phyloP scores from a whole-genome alignment of 2,797 vertebrate species.

The Sebastolobus altivelis region DNA sequence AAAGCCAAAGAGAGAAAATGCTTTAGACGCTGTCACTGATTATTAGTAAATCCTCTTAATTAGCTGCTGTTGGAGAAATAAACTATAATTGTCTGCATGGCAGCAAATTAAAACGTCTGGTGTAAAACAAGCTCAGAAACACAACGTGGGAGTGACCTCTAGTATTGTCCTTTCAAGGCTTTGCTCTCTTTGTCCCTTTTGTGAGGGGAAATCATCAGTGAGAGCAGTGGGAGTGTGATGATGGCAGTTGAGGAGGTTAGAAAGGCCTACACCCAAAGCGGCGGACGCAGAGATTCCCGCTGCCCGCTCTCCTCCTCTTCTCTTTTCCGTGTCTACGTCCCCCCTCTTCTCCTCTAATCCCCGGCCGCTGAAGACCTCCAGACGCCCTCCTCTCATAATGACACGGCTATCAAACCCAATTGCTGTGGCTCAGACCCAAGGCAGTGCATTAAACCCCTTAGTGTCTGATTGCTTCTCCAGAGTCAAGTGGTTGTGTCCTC shows the following conservation, averaged over 20 bases:
- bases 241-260: constrained; percentile 70
- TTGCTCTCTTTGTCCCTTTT: constrained; percentile 57
- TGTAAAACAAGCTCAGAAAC: constrained; percentile 65
- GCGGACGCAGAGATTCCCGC: constrained; percentile 55
- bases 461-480: constrained; percentile 88
- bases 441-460: constrained; percentile 87
- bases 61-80: constrained; percentile 65
- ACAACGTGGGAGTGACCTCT: constrained; percentile 66
- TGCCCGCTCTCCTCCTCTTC: constrained; percentile 56
- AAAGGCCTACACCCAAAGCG: constrained; percentile 56
- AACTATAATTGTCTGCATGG: constrained; percentile 61
- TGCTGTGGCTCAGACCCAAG: constrained; percentile 87
- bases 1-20: constrained; percentile 50
- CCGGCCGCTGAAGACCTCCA: constrained; percentile 84
- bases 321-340: constrained; percentile 52
- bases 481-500: constrained; percentile 88
- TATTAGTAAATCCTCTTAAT: constrained; percentile 58
- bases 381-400: constrained; percentile 87
- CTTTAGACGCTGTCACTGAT: constrained; percentile 49
- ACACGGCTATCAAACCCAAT: constrained; percentile 88
- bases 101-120: constrained; percentile 61
- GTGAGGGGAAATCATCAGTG: constrained; percentile 76
- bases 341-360: constrained; percentile 80
- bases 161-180: constrained; percentile 59
- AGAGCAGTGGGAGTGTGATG: constrained; percentile 55